Conservation (phyloP, 2,113 vertebrate genomes). For the Zosterops lateralis region DNA sequence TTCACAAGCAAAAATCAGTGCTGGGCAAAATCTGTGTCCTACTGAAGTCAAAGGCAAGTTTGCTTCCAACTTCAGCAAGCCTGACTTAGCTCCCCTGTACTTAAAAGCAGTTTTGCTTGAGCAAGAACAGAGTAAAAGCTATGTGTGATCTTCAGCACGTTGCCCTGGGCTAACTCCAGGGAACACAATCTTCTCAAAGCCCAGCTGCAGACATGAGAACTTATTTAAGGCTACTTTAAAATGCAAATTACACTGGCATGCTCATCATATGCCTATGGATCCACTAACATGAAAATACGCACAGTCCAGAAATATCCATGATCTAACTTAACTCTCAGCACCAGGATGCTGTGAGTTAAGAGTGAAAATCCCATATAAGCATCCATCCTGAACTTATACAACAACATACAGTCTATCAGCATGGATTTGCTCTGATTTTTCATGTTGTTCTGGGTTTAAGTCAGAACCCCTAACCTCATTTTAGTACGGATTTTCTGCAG, state of each 20-base stretch:
- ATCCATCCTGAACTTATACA: background rate
- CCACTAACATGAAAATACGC: background rate
- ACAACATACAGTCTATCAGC: background rate
- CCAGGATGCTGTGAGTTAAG: background rate
- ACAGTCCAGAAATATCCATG: background rate
- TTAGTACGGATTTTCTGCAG: slow-evolving; percentile 7
- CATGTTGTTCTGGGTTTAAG: background rate
- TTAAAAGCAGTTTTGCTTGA: slow-evolving; percentile 57
- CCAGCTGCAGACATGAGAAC: slow-evolving; percentile 46
- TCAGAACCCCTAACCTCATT: background rate
- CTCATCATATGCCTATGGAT: background rate
- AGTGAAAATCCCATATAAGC: background rate
- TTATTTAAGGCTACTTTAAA: slow-evolving; percentile 61
- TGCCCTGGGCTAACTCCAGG: slow-evolving; percentile 46
- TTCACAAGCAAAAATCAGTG: background rate
- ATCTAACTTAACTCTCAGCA: background rate
- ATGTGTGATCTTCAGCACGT: slow-evolving; percentile 47
- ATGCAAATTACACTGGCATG: slow-evolving; percentile 10
- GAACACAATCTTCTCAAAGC: slow-evolving; percentile 48
- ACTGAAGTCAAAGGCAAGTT: background rate
- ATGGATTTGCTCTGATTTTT: slow-evolving; percentile 14
- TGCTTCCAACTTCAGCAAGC: slow-evolving; percentile 8
- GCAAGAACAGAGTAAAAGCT: slow-evolving; percentile 50
- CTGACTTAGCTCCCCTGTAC: slow-evolving; percentile 5
- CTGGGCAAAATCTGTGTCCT: background rate